Conservation (phyloP, 2,113 vertebrate genomes). For the Anser cygnoides region DNA sequence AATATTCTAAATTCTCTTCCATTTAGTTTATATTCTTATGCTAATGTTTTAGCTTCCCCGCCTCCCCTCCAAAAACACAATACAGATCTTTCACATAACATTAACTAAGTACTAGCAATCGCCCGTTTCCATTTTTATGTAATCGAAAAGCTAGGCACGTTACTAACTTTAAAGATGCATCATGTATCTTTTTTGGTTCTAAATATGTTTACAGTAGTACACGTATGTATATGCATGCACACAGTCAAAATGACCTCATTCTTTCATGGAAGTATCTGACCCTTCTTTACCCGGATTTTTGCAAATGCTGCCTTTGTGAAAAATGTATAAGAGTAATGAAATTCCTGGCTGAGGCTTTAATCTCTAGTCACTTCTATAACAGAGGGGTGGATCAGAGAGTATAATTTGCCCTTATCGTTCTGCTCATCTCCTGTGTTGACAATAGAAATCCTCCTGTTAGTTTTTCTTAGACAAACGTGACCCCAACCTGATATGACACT, state of each 20-base stretch:
- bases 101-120: not conserved
- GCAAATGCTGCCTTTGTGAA: conserved; percentile 63
- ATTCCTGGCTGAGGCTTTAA: conserved; percentile 73
- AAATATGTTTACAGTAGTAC: not conserved
- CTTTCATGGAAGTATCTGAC: conserved; percentile 29
- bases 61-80: accelerated
- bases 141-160: not conserved
- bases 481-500: conserved; percentile 71
- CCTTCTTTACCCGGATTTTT: not conserved
- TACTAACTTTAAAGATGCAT: not conserved
- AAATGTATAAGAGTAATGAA: conserved; percentile 68
- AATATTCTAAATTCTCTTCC: not conserved
- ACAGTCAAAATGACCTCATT: not conserved
- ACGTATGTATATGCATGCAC: not conserved
- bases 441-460: conserved; percentile 78
- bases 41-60: not conserved
- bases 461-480: conserved; percentile 77
- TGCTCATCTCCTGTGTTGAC: conserved; percentile 79
- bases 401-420: conserved; percentile 73
- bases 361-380: conserved; percentile 69
- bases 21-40: not conserved
- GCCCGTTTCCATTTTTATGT: too few relatives aligned
- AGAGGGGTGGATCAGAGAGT: conserved; percentile 69
- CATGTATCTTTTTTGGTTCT: not conserved
- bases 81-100: not conserved